Conservation (phyloP, 2,888 invertebrate genomes). For the Lathronympha strigana region DNA sequence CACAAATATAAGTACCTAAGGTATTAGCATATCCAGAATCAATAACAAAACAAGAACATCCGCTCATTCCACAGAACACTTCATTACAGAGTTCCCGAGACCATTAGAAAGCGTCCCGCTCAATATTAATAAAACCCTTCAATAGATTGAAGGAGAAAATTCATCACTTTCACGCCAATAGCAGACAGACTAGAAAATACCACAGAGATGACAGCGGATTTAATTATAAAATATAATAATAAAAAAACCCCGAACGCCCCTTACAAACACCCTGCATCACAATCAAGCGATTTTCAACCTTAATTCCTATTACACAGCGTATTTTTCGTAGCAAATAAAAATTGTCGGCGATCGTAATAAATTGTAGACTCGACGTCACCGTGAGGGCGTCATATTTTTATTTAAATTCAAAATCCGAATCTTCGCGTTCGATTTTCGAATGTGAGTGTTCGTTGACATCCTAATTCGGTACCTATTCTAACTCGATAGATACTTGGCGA, state of each 20-base stretch:
- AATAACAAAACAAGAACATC: conserved; percentile 8
- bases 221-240: conserved; percentile 83
- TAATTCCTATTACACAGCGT: conserved; percentile 51
- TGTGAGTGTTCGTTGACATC: conserved; percentile 61
- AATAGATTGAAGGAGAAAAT: conserved; percentile 63
- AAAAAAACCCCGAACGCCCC: conserved; percentile 74
- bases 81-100: conserved; percentile 19
- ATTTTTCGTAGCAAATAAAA: conserved; percentile 48
- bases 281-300: conserved; percentile 64
- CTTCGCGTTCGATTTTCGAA: conserved; percentile 64
- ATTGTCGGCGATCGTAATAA: conserved; percentile 67
- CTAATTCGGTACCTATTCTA: conserved; percentile 46
- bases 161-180: conserved; percentile 77
- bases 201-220: conserved; percentile 81
- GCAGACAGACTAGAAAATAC: conserved; percentile 72
- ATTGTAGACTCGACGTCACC: conserved; percentile 76
- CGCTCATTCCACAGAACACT: conserved; percentile 15
- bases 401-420: conserved; percentile 73
- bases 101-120: conserved; percentile 44
- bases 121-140: conserved; percentile 70
- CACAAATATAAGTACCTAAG: not conserved
- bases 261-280: conserved; percentile 61
- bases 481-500: conserved; percentile 44
- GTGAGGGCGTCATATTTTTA: conserved; percentile 75
- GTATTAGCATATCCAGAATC: not conserved